Evolutionary conservation across 2,888 invertebrate genomes (phyloP).

Genomic region (Limnephilus auricula): DNA sequence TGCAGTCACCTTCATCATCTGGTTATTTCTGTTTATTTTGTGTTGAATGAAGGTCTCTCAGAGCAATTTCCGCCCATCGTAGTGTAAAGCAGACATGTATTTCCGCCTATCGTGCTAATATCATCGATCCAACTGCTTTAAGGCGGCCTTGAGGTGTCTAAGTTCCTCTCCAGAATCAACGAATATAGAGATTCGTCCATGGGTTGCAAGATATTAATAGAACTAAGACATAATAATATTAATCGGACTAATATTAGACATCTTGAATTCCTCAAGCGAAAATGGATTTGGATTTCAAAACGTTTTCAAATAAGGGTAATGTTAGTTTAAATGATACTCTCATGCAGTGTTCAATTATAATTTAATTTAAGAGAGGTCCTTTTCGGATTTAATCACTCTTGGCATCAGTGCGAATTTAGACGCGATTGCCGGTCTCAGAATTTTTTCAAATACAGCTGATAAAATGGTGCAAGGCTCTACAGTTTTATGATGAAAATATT

Average conservation of each 20-base stretch:
- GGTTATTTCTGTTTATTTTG: neutral
- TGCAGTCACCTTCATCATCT: neutral
- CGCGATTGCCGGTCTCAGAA: too few species aligned
- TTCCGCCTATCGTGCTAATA: neutral
- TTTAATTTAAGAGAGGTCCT: neutral
- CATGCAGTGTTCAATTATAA: neutral
- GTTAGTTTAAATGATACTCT: neutral
- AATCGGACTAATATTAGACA: neutral
- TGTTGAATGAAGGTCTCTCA: neutral
- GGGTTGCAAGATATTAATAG: neutral
- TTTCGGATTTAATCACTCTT: neutral
- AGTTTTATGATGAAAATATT: too few species aligned
- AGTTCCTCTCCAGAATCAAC: neutral
- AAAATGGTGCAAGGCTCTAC: too few species aligned
- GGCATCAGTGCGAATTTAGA: neutral
- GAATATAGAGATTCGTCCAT: neutral
- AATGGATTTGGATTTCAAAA: neutral
- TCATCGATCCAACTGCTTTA: neutral
- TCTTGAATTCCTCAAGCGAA: neutral
- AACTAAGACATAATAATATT: too few species aligned
- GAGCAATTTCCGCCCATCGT: neutral
- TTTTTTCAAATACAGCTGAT: too few species aligned
- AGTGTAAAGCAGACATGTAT: neutral
- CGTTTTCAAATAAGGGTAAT: neutral
- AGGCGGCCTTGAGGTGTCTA: neutral